Percentiles rank a stretch among this genome's conserved stretches.
These are phyloP conservation scores for Melanostigma gelatinosum DNA, from an alignment of 2,113 vertebrate species.

Conservation along the genomic window DNA sequence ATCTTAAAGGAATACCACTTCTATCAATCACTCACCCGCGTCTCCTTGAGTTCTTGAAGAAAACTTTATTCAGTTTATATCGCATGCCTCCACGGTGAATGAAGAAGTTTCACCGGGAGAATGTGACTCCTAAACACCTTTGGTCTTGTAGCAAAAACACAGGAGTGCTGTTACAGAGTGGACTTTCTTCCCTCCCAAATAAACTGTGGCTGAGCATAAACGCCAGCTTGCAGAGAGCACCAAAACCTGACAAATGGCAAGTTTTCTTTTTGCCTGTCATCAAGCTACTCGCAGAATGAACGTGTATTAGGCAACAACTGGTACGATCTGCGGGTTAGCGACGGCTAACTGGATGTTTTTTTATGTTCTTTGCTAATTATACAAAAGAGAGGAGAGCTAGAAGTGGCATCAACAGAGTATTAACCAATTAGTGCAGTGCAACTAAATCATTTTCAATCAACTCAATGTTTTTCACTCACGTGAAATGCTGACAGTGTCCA, in stretches of 20 bases:
- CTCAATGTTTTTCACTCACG: no score
- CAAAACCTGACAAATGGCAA: not conserved
- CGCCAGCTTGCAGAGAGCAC: not conserved
- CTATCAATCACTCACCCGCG: no score
- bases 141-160: not conserved
- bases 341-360: not conserved
- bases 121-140: not conserved
- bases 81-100: no score
- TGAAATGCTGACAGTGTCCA: not conserved
- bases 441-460: not conserved
- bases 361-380: not conserved
- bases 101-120: not conserved
- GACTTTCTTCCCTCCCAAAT: not conserved
- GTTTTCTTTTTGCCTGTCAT: not conserved
- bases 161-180: not conserved
- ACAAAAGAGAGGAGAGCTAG: not conserved
- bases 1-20: slow-evolving; percentile 1
- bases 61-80: no score
- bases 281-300: not conserved
- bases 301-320: not conserved
- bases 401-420: not conserved
- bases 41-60: no score
- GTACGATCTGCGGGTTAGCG: not conserved
- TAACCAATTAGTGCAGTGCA: not conserved
- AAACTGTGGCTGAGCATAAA: not conserved